Base-by-base conservation (phyloP, 1,140 invertebrate species). In the Leptinotarsa defecta region DNA sequence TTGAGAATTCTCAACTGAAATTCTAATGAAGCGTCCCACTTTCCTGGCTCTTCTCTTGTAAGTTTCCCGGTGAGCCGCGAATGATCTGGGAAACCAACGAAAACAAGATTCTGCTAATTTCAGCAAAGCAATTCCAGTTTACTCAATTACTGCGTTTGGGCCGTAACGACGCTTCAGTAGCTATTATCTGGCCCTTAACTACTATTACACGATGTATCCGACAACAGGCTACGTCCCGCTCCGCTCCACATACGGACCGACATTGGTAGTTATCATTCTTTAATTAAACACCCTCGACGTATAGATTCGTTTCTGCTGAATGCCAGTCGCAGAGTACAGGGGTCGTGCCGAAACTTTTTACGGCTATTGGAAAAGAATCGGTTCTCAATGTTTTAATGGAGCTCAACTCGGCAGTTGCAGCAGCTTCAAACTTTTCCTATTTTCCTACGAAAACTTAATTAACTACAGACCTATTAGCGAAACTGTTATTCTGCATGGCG, bases 111-210 rank as follows among this genome's bases (percentile, higher is more conserved):
- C 48, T 70, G 68, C 48, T 70, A 70, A 70, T 70, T 70, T 70
- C 48, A 43, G 27, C 48, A 15, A 49, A 48, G 34, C 68, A 48
- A 70, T 70, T 70, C 68, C 48, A 70, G 68, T 70, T 70, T 70
- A 70, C 68, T 70, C 68, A 70, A 70, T 70, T 70, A 70, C 68
- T 48, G 68, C n/a, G 48, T 70, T 24, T 52, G 68, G 68, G 68
- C n/a, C 68, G 68, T 70, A 70, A 70, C 68, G 68, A 43, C 68
- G 68, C 68, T 70, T 49, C 68, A 70, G 68, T 70, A 52, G 68
- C 68, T 70, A 70, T 70, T 70, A 70, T 70, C 68, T 52, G 48
- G 68, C 68, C 48, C 48, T 70, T 70, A 70, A 70, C 68, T 70
- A 70, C 68, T 52, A 70, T 70, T 70, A 70, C 68, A 70, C 68